Evolutionary conservation across 2,888 invertebrate species (phyloP), one percentile per base, ranked within the genome.

Genomic region (Hirtodrosophila duncani): DNA sequence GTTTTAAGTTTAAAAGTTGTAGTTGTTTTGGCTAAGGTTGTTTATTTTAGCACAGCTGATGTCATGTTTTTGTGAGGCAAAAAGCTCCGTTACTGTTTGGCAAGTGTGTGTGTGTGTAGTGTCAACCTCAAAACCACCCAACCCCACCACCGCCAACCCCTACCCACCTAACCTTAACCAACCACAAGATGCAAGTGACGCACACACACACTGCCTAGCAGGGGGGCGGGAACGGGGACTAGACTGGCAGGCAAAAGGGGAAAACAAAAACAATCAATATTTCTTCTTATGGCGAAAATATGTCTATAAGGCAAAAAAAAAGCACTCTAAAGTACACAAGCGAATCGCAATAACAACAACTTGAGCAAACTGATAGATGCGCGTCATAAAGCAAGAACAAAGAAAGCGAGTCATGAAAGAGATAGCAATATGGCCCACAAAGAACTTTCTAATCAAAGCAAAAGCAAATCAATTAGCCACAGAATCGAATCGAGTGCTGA

Each of bases 361-460:
- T 46, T 44, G 11, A 31, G 50, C 29, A 38, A n/a, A 17, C 45
- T 57, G 59, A 72, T 69, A 53, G 65, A 44, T 29, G 33, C 58
- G 68, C 68, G 55, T 64, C 72, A 68, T 46, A 45, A 21, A 39
- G 38, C 31, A 36, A 45, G 50, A 74, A 74, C 74, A 74, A 70
- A 67, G 70, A 56, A 42, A 64, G 45, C 27, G 24, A 20, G 41
- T 24, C 24, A 6, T n/a, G 30, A 5, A 16, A 6, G 16, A 26
- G 24, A 21, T 13, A 45, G 3, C 31, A 57, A 57, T 55, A 61
- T 17, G 45, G 52, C 43, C 24, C 17, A 21, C 41, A 26, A 48
- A 44, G 39, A 9, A 46, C 42, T 61, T 67, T 74, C 70, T 67
- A 74, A 69, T 70, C 74, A 58, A 74, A 69, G 74, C 74, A 58